phyloP scores from a whole-genome alignment of 2,797 vertebrate genomes.

The Hirundo rustica region DNA sequence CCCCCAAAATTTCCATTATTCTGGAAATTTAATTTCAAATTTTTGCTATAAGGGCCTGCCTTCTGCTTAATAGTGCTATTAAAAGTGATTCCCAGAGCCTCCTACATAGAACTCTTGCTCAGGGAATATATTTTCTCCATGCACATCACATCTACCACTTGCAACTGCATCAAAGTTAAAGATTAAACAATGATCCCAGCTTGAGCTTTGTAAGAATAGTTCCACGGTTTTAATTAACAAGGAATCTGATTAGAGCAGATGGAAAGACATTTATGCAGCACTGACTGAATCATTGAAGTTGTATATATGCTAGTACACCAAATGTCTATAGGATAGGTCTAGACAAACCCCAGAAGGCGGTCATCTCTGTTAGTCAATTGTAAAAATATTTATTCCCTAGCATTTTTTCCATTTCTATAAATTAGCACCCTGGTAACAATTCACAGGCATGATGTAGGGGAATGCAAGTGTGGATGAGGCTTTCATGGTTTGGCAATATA shows the following conservation, averaged over 20 bases:
- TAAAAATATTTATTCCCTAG: not conserved
- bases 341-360: not conserved
- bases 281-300: not conserved
- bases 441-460: not conserved
- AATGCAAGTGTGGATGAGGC: not conserved
- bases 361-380: not conserved
- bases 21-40: not conserved
- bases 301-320: not conserved
- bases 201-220: not conserved
- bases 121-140: not conserved
- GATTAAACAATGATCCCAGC: not conserved
- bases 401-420: not conserved
- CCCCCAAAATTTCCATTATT: not conserved
- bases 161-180: not conserved
- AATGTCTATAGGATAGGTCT: not conserved
- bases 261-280: not conserved
- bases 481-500: not conserved
- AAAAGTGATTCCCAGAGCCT: not conserved
- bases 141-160: not conserved
- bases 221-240: not conserved
- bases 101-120: not conserved
- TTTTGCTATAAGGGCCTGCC: not conserved
- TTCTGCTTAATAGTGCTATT: not conserved
- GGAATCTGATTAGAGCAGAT: not conserved
- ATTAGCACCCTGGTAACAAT: accelerated